Conservation (phyloP, 2,888 invertebrate genomes). For the Sarcophaga caerulescens region DNA sequence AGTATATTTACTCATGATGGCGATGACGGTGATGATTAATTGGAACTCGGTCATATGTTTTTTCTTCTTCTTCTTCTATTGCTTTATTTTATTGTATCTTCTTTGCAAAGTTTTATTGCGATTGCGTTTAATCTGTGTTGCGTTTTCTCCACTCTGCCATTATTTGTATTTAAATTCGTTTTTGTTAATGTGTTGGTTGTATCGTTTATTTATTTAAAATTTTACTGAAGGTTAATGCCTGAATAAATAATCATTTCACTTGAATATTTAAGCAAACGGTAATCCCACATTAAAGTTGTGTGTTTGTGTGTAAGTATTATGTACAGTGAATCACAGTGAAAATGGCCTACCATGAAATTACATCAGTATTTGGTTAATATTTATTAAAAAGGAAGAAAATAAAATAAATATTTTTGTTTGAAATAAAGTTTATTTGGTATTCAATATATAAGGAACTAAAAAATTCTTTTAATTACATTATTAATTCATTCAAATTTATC, state of each 20-base stretch:
- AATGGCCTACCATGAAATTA: too few relatives aligned
- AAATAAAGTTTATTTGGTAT: too few relatives aligned
- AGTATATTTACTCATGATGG: neutral
- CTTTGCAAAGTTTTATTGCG: neutral
- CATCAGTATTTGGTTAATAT: too few relatives aligned
- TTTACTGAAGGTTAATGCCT: constrained; percentile 51
- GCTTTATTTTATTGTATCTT: neutral
- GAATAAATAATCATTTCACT: constrained; percentile 27
- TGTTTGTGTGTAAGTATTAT: too few relatives aligned
- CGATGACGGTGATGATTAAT: constrained; percentile 42
- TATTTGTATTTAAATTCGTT: constrained; percentile 4
- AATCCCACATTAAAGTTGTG: too few relatives aligned
- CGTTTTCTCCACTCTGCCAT: constrained; percentile 9
- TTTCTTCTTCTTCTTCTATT: constrained; percentile 16
- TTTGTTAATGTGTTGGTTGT: neutral
- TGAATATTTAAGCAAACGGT: neutral
- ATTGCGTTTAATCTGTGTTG: constrained; percentile 6
- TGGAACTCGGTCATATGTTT: constrained; percentile 53
- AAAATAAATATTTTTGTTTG: too few relatives aligned
- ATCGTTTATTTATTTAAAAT: constrained; percentile 25
- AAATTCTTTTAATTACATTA: too few relatives aligned
- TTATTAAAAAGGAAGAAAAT: too few relatives aligned
- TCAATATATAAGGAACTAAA: too few relatives aligned
- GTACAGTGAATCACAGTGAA: too few relatives aligned
- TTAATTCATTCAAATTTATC: too few relatives aligned